Conservation (phyloP, 2,888 invertebrate species). For the Ophion slaviceki region DNA sequence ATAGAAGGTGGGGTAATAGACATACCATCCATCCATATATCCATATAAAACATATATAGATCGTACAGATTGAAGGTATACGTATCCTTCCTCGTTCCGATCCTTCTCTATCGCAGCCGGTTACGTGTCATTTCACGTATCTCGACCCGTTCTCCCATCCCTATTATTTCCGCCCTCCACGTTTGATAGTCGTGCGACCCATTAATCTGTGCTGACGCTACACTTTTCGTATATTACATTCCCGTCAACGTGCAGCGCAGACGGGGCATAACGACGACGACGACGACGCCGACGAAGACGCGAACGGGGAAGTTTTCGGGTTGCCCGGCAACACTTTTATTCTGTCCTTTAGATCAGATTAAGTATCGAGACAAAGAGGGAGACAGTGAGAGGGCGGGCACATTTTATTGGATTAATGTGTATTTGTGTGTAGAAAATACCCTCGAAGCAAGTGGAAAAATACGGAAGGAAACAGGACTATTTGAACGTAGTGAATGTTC, state of each 20-base stretch:
- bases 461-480: too few species aligned
- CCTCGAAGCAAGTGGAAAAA: too few species aligned
- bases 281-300: constrained; percentile 20
- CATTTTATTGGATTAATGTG: too few species aligned
- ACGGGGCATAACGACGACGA: constrained; percentile 7
- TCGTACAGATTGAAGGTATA: constrained; percentile 12
- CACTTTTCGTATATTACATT: constrained; percentile 69
- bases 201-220: constrained; percentile 74
- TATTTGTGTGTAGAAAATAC: too few species aligned
- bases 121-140: constrained; percentile 40
- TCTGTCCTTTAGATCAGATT: constrained; percentile 62
- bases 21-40: not conserved
- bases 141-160: constrained; percentile 35
- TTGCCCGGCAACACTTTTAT: constrained; percentile 59
- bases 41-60: not conserved
- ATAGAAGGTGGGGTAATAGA: constrained; percentile 1
- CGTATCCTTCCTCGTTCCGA: constrained; percentile 9
- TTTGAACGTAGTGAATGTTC: too few species aligned
- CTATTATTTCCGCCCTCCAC: constrained; percentile 44
- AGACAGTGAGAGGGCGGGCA: too few species aligned
- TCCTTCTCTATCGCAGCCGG: constrained; percentile 21
- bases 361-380: constrained; percentile 47
- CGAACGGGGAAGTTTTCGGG: constrained; percentile 51
- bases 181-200: constrained; percentile 59
- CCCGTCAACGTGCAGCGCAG: constrained; percentile 61